Base-by-base conservation (phyloP, 2,888 invertebrate genomes). In the Lathronympha strigana region DNA sequence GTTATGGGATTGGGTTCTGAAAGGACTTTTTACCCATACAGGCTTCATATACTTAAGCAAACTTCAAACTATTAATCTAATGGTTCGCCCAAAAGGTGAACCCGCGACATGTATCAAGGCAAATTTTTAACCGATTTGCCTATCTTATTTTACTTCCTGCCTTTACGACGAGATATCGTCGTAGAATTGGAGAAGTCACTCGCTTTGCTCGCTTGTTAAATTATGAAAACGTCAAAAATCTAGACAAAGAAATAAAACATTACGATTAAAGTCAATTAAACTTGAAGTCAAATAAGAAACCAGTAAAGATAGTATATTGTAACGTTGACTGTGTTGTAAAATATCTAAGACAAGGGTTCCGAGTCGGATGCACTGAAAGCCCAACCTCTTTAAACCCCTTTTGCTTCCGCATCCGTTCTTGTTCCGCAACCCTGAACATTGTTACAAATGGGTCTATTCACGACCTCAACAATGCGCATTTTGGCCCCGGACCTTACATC, bases 361-460 rank as follows among this genome's bases (percentile, higher is more conserved):
- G 25, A 40, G 38, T 63, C 13, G 40, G 55, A 66, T 64, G 63
- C 57, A 71, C 28, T 71, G 57, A 60, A 61, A 71, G 64, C 53
- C 66, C 50, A 51, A 51, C 57, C 66, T 54, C 66, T 61, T 61
- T 70, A 57, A 60, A 49, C 51, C 47, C 61, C 51, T n/a, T 69
- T 68, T 67, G 61, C 47, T 61, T 55, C 31, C 47, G 53, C 61
- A 31, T 50, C 61, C 61, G 61, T 49, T 54, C 47, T 23, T 53
- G 57, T 64, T 55, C 51, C 57, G 57, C 43, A 28, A 28, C 64
- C 64, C 47, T 47, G 17, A 53, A 31, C 66, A 40, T 66, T 66
- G 64, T 66, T 60, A 66, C 53, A 47, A 53, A 66, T 66, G 53
- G 51, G 36, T 60, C 63, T 17, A 25, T 58, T 58, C 50, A 63